phyloP scores from a whole-genome alignment of 2,797 vertebrate genomes.

The Cossypha heuglini region DNA sequence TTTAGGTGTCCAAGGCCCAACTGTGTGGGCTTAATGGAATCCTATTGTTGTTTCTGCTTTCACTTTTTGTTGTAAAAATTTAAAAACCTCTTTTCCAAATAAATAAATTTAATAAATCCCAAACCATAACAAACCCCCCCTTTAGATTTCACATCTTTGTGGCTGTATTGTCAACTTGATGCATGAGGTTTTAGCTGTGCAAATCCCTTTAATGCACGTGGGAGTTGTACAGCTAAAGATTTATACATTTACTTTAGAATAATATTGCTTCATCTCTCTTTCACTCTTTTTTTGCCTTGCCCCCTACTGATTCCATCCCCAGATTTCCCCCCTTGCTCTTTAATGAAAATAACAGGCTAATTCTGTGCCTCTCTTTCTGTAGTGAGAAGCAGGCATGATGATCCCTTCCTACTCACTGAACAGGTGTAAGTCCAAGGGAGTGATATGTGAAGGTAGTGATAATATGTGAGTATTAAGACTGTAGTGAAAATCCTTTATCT shows the following conservation, averaged over 20 bases:
- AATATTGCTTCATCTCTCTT: constrained; percentile 23
- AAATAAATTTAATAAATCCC: constrained; percentile 50
- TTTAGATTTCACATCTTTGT: constrained; percentile 36
- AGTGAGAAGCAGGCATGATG: not conserved
- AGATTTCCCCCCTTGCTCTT: not conserved
- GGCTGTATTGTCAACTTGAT: constrained; percentile 55
- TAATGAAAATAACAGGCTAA: not conserved
- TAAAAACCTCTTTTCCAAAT: constrained; percentile 57
- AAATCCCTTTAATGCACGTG: constrained; percentile 63
- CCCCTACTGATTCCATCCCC: not conserved
- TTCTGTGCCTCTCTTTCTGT: not conserved
- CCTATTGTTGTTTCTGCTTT: not conserved
- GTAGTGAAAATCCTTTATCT: constrained; percentile 5
- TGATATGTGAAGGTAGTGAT: not conserved
- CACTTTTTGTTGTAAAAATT: constrained; percentile 50
- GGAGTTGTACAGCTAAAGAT: constrained; percentile 37
- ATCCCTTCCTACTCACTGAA: not conserved
- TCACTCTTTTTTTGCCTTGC: not conserved
- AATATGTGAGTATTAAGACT: not conserved
- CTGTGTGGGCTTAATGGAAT: not conserved
- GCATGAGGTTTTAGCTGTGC: constrained; percentile 39
- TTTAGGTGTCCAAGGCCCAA: not conserved
- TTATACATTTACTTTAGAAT: constrained; percentile 52
- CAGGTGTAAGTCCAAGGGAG: not conserved
- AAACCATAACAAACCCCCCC: not conserved